A percentile compares a stretch with the other conserved stretches of the same genome.
These are phyloP conservation scores for Lagria hirta DNA, from an alignment of 2,888 invertebrate genomes.

Conservation along the genomic window DNA sequence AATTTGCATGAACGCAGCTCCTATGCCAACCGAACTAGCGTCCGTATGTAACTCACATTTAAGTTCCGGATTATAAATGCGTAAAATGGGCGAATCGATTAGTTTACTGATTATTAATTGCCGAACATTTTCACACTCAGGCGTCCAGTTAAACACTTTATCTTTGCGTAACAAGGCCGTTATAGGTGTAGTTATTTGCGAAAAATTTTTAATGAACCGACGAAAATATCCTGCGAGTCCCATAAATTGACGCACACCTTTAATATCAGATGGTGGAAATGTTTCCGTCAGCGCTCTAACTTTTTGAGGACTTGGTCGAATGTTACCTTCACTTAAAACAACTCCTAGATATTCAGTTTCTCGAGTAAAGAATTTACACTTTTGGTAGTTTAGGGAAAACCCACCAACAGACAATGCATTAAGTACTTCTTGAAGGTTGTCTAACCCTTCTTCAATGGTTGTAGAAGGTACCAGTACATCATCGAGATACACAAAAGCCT, in stretches of 20 bases:
- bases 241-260: conserved; percentile 30
- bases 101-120: no score
- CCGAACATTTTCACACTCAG: no score
- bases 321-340: conserved; percentile 20
- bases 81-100: no score
- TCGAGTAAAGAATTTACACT: conserved; percentile 28
- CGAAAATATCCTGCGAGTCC: conserved; percentile 27
- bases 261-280: conserved; percentile 25
- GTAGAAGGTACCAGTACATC: conserved; percentile 27
- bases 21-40: no score
- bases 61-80: no score
- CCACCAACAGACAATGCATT: conserved; percentile 23
- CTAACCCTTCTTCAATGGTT: conserved; percentile 28
- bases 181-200: conserved; percentile 26
- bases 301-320: conserved; percentile 29
- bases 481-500: conserved; percentile 30
- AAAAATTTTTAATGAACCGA: conserved; percentile 25
- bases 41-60: no score
- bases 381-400: conserved; percentile 29
- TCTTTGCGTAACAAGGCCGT: conserved; percentile 28
- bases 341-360: conserved; percentile 33
- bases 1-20: no score
- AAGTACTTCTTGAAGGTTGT: conserved; percentile 27
- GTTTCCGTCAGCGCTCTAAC: conserved; percentile 27
- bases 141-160: conserved; percentile 18